These are phyloP conservation scores for Molorchus minor DNA, from an alignment of 2,888 invertebrate genomes.

Conservation along the genomic window DNA sequence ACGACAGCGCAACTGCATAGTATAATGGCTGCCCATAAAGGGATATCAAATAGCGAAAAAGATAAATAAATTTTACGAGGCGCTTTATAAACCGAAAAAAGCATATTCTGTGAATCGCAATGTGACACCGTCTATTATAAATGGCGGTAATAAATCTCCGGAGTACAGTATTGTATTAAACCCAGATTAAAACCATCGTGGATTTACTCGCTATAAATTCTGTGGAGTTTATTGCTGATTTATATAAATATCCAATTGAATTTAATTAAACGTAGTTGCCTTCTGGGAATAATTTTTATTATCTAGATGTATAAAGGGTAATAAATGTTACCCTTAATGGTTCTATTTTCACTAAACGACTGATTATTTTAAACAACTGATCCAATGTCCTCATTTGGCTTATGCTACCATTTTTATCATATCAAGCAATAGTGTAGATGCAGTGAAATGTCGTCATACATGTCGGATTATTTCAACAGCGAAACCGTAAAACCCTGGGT, in stretches of 20 bases:
- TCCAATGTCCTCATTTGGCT: too few species aligned
- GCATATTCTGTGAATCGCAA: conserved; percentile 21
- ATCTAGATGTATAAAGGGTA: too few species aligned
- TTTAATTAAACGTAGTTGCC: too few species aligned
- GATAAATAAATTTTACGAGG: conserved; percentile 6
- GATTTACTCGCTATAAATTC: conserved; percentile 21
- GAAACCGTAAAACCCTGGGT: too few species aligned
- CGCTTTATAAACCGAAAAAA: conserved; percentile 26
- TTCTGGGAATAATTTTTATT: too few species aligned
- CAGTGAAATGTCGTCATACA: too few species aligned
- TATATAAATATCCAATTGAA: conserved; percentile 19
- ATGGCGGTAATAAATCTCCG: conserved; percentile 26
- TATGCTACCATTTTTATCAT: too few species aligned
- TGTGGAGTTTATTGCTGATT: conserved; percentile 16
- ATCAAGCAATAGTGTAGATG: too few species aligned
- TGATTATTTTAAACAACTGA: too few species aligned
- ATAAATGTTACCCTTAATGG: too few species aligned
- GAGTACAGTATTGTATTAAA: conserved; percentile 20
- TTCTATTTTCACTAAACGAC: too few species aligned
- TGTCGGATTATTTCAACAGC: too few species aligned
- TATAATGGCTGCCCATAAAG: neutral
- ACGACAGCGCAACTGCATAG: neutral
- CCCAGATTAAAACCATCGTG: conserved; percentile 19
- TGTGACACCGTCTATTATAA: conserved; percentile 19
- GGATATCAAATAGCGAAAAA: conserved; percentile 9